A percentile compares a stretch with the other conserved stretches of the same genome.
These are phyloP conservation scores for Onychomys torridus DNA, from an alignment of 2,797 vertebrate genomes.

Conservation along the genomic window DNA sequence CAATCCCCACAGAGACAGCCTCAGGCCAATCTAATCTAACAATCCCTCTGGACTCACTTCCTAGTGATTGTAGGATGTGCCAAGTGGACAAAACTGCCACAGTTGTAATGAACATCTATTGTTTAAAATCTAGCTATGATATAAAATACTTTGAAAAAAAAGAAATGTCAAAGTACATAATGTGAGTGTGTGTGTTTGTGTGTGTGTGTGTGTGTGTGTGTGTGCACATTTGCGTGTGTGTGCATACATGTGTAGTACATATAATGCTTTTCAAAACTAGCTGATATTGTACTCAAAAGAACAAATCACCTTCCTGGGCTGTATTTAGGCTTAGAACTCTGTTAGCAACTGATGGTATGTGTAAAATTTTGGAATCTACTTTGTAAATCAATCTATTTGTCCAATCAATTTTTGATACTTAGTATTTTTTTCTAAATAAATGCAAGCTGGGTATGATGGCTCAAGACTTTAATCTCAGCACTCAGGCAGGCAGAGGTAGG, in stretches of 20 bases:
- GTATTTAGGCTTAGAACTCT: not conserved
- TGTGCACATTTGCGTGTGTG: not conserved
- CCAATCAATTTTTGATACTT: not conserved
- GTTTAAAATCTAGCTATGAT: not conserved
- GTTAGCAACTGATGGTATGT: not conserved
- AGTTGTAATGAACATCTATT: not conserved
- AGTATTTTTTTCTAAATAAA: not conserved
- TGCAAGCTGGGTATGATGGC: too few species aligned
- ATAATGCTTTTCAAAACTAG: not conserved
- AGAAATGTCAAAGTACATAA: not conserved
- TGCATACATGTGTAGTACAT: not conserved
- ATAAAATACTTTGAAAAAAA: not conserved
- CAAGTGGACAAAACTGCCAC: not conserved
- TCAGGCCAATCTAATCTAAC: not conserved
- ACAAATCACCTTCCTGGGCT: not conserved
- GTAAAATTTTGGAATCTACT: not conserved
- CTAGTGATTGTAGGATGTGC: not conserved
- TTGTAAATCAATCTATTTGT: not conserved
- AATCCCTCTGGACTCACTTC: not conserved
- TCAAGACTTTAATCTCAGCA: not conserved
- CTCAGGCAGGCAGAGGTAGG: not conserved
- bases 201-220: not conserved
- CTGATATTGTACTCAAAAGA: not conserved
- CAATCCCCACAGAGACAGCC: not conserved
- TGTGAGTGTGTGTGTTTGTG: not conserved